These are phyloP conservation scores for Melierax canorus DNA, from an alignment of 2,113 vertebrate genomes.

Conservation along the genomic window DNA sequence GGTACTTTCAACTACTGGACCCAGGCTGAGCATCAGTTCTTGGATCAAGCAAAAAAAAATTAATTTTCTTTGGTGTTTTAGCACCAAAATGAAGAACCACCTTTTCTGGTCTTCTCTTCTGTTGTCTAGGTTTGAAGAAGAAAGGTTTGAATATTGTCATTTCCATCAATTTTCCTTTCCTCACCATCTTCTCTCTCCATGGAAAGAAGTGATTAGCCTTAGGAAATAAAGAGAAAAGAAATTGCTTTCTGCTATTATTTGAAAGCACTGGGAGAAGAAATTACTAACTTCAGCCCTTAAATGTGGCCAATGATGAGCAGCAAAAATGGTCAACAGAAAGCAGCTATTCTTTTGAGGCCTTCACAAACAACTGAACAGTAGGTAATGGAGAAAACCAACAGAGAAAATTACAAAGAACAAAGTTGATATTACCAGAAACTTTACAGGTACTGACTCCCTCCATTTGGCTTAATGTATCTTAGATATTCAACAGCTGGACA, in stretches of 20 bases:
- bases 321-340: not conserved
- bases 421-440: not conserved
- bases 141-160: not conserved
- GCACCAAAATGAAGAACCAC: not conserved
- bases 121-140: not conserved
- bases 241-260: not conserved
- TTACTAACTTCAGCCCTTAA: not conserved
- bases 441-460: not conserved
- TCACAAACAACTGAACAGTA: not conserved
- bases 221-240: not conserved
- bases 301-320: not conserved
- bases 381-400: constrained; percentile 3
- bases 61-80: not conserved
- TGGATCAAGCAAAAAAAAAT: not conserved
- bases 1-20: not conserved
- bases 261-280: not conserved
- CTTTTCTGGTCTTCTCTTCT: not conserved
- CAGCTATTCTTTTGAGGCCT: not conserved
- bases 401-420: constrained; percentile 27
- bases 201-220: not conserved
- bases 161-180: not conserved
- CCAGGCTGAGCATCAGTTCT: not conserved
- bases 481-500: not conserved
- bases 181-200: not conserved
- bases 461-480: not conserved